Conservation (phyloP, 64 coral and sea anemone species). For the Dendronephthya gigantea region DNA sequence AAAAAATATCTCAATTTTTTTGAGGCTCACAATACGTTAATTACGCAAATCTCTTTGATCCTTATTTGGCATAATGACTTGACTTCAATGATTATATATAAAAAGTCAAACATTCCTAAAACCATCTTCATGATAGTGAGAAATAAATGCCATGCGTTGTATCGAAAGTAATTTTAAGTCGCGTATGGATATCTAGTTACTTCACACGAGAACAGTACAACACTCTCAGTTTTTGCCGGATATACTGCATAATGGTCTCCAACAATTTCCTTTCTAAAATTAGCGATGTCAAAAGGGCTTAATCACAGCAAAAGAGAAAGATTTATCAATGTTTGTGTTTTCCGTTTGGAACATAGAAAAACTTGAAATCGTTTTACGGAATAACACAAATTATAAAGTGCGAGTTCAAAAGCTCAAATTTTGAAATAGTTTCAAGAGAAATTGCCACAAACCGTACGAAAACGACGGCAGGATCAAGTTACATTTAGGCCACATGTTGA, state of each 20-base stretch:
- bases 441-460: not conserved
- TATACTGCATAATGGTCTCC: not conserved
- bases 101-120: not conserved
- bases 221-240: not conserved
- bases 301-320: not conserved
- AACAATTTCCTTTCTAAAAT: slow-evolving; percentile 13
- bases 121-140: not conserved
- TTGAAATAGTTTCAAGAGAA: not conserved
- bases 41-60: slow-evolving; percentile 11
- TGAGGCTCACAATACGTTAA: not conserved
- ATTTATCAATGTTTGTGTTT: not conserved
- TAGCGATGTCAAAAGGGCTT: slow-evolving; percentile 21
- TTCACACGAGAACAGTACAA: not conserved
- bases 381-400: not conserved
- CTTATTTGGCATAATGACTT: slow-evolving; percentile 18
- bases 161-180: not conserved
- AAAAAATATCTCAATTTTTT: not conserved
- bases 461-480: not conserved
- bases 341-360: not conserved
- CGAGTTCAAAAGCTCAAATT: not conserved
- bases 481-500: slow-evolving; percentile 16
- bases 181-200: not conserved
- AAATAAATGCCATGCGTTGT: not conserved
- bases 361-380: not conserved
- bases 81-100: not conserved